Conservation (phyloP, 2,888 invertebrate species). For the Dexiosoma caninum region DNA sequence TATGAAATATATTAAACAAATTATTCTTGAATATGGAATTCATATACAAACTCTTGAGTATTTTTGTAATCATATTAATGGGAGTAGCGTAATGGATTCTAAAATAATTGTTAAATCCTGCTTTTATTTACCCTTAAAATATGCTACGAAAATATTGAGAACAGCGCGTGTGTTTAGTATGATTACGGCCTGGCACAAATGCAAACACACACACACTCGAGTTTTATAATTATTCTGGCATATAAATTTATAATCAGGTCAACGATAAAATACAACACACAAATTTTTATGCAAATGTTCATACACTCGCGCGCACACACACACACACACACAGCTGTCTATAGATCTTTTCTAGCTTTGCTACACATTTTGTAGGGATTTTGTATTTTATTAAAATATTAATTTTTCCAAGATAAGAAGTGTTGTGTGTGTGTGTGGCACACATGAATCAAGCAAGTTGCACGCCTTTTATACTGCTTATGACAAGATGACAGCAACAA, state of each 20-base stretch:
- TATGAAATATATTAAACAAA: slow-evolving; percentile 10
- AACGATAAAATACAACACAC: slow-evolving; percentile 20
- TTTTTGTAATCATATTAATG: slow-evolving; percentile 49
- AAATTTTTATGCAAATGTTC: not conserved
- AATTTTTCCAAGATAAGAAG: slow-evolving; percentile 25
- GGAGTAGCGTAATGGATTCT: slow-evolving; percentile 50
- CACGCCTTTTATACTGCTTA: slow-evolving; percentile 15
- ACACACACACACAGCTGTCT: not conserved
- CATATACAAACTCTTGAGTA: not conserved
- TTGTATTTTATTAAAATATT: slow-evolving; percentile 1
- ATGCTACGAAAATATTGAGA: slow-evolving; percentile 8
- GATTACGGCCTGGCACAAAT: slow-evolving; percentile 10
- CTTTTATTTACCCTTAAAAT: slow-evolving; percentile 47
- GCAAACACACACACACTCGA: not conserved
- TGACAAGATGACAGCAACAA: slow-evolving; percentile 49
- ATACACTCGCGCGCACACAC: not conserved
- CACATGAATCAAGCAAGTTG: slow-evolving; percentile 15
- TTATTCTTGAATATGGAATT: not conserved
- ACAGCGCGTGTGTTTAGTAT: slow-evolving; percentile 8
- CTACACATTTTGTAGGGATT: slow-evolving; percentile 64
- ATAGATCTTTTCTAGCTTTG: slow-evolving; percentile 60
- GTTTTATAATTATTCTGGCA: slow-evolving; percentile 16
- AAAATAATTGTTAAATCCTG: slow-evolving; percentile 49
- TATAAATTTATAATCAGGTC: slow-evolving; percentile 53
- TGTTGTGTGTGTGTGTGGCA: slow-evolving; percentile 1